Percentiles rank a stretch among this genome's conserved stretches.
phyloP scores from a whole-genome alignment of 2,797 vertebrate genomes.

The Coregonus ussuriensis region DNA sequence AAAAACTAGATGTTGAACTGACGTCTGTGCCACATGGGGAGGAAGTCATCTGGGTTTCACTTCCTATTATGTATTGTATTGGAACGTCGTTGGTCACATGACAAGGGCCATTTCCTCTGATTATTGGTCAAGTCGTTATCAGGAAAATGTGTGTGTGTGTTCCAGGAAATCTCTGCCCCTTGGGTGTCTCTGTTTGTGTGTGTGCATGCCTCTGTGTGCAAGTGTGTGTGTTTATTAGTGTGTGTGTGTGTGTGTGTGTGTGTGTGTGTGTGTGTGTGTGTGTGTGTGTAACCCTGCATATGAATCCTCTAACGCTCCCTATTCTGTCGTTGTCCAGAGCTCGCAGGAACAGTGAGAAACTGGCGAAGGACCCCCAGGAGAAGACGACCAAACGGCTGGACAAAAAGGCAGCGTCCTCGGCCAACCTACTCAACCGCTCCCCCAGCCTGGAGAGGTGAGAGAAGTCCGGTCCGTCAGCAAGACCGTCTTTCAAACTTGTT shows the following conservation, averaged over 20 bases:
- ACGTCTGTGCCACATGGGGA: neutral
- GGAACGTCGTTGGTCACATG: slow-evolving; percentile 1
- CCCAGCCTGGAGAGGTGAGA: slow-evolving; percentile 84
- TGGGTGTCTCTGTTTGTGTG: neutral
- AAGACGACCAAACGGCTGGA: slow-evolving; percentile 80
- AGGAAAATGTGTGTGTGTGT: slow-evolving; percentile 42
- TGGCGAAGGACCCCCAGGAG: slow-evolving; percentile 69
- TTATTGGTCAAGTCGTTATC: slow-evolving; percentile 30
- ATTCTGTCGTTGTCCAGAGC: slow-evolving; percentile 63
- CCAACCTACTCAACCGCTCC: slow-evolving; percentile 83
- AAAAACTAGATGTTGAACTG: too few relatives aligned
- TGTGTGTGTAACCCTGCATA: slow-evolving; percentile 2
- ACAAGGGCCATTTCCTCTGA: slow-evolving; percentile 40
- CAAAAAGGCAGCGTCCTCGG: slow-evolving; percentile 83
- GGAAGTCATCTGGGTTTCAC: slow-evolving; percentile 51
- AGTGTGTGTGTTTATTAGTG: neutral
- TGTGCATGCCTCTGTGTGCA: slow-evolving; percentile 8
- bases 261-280: neutral
- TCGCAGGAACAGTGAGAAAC: slow-evolving; percentile 85
- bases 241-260: neutral
- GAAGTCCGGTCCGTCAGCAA: neutral
- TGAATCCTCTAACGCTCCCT: neutral
- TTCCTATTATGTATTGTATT: slow-evolving; percentile 31
- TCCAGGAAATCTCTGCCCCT: slow-evolving; percentile 20
- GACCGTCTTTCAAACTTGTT: slow-evolving; percentile 30